Percentiles rank a stretch among this genome's conserved stretches.
Conservation (phyloP, 2,113 vertebrate genomes). For the Sturnira hondurensis region DNA sequence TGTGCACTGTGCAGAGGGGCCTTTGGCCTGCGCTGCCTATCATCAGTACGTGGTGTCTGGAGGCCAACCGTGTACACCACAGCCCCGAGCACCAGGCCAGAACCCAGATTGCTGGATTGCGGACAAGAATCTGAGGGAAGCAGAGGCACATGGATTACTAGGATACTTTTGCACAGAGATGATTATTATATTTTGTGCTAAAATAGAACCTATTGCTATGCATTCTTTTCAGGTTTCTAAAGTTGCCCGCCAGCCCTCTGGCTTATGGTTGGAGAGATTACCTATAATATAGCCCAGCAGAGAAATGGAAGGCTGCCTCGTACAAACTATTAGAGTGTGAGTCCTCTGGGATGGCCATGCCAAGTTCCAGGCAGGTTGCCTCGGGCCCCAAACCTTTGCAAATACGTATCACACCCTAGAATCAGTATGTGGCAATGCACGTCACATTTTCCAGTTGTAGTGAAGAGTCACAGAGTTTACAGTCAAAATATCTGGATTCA, state of each 20-base stretch:
- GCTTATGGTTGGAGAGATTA: neutral
- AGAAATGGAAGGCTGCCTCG: neutral
- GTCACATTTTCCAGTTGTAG: neutral
- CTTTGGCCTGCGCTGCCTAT: neutral
- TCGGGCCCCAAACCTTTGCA: neutral
- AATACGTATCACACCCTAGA: neutral
- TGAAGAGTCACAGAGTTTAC: neutral
- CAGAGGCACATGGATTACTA: neutral
- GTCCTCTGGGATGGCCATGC: neutral
- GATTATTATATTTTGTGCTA: neutral
- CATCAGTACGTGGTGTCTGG: neutral
- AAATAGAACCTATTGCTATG: neutral
- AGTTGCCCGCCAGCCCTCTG: neutral
- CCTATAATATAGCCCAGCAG: neutral
- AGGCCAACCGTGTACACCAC: neutral
- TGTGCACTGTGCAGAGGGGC: neutral
- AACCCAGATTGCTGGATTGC: neutral
- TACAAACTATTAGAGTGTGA: neutral
- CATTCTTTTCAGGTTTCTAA: neutral
- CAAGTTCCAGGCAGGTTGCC: neutral
- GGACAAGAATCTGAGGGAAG: neutral
- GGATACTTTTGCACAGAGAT: neutral
- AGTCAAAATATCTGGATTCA: neutral
- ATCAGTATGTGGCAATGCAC: neutral
- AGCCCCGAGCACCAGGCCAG: neutral